phyloP scores from a whole-genome alignment of 2,888 invertebrate species.

The Rhodophaea formosa region DNA sequence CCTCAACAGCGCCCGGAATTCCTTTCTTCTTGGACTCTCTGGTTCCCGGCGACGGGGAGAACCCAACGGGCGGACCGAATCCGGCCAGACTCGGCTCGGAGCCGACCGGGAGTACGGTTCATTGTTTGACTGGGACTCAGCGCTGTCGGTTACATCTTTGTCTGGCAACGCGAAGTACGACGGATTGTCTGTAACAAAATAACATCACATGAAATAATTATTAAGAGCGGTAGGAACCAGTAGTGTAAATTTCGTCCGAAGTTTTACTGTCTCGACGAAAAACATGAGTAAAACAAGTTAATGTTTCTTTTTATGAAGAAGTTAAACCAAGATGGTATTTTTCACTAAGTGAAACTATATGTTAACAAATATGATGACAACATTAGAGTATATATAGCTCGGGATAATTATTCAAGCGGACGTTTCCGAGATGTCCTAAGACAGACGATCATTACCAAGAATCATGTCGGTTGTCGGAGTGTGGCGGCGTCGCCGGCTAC shows the following conservation, averaged over 20 bases:
- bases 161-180: slow-evolving; percentile 87
- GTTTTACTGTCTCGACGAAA: no score
- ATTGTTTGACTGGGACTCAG: slow-evolving; percentile 53
- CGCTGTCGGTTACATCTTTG: slow-evolving; percentile 65
- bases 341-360: background rate
- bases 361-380: no score
- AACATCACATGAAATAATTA: background rate
- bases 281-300: no score
- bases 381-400: background rate
- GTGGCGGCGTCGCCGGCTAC: slow-evolving; percentile 38
- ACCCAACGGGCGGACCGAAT: slow-evolving; percentile 55
- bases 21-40: slow-evolving; percentile 72
- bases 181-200: slow-evolving; percentile 85
- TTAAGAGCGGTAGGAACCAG: no score
- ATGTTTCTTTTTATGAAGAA: no score
- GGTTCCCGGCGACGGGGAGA: slow-evolving; percentile 65
- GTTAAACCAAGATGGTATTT: no score
- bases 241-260: no score
- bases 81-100: slow-evolving; percentile 83
- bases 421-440: slow-evolving; percentile 13
- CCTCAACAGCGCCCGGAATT: slow-evolving; percentile 81
- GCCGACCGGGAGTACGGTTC: slow-evolving; percentile 85
- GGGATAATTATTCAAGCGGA: slow-evolving; percentile 1
- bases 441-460: slow-evolving; percentile 42
- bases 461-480: slow-evolving; percentile 41